Evolutionary conservation across 1,140 invertebrate species (phyloP), one percentile per base, ranked within the genome.

Genomic region (Archivesica marissinica): DNA sequence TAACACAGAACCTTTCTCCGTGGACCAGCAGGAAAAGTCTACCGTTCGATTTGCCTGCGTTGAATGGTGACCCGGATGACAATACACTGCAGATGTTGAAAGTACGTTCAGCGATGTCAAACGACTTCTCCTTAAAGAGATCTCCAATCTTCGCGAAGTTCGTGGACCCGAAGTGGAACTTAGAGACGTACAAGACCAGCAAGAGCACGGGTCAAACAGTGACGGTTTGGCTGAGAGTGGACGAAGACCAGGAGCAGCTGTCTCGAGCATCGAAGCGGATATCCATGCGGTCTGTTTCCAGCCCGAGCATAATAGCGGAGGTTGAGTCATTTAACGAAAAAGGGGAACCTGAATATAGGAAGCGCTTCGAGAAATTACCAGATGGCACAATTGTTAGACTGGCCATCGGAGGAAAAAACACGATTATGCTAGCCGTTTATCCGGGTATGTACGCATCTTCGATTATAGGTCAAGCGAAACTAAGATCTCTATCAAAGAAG

Each of bases 111-210:
- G 64, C 54, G 0, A 83, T 83, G 54, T 83, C 80, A 0, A 83
- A 83, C 33, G 80, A 83, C 35, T 83, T 74, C 70, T 83, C 80
- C 7, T 39, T 83, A 41, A 74, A 83, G 47, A 59, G 80, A 61
- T 83, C 80, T 33, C 68, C 44, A 33, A 83, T 83, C 13, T 83
- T 83, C 35, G 52, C 80, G 3, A 74, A 72, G 38, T 83, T 83
- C 33, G 80, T 83, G 23, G 70, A 83, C 30, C 70, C 80, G 1
- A 83, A 83, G 35, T 83, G 80, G 80, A 83, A 44, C 47, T 44
- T 83, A 20, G 80, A 83, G 50, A 61, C 80, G 7, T 83, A 72
- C 39, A 83, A 83, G 25, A 83, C 70, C 0, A 74, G 56, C 54
- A 83, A 83, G 30, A 17, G 15, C 0, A 75, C 68, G 2, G 80